Evolutionary conservation across 1,140 invertebrate species (phyloP).

Genomic region (Procambarus clarkii): DNA sequence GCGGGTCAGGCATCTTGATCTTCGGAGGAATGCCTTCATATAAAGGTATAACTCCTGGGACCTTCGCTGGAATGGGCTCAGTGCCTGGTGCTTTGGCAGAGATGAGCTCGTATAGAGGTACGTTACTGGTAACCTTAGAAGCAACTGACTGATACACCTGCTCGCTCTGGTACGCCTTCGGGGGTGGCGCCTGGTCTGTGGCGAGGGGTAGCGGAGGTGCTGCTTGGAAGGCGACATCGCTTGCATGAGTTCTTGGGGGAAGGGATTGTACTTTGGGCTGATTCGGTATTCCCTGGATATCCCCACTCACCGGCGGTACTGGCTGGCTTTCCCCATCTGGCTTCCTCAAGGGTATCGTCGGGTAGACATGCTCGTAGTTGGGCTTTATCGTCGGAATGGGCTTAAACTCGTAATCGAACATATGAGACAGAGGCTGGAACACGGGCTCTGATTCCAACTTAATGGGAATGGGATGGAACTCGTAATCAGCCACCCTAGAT

Average conservation of each 20-base stretch:
- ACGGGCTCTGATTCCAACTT: constrained; percentile 5
- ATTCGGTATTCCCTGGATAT: neutral
- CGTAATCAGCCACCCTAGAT: constrained; percentile 7
- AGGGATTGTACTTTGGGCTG: constrained; percentile 2
- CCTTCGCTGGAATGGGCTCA: constrained; percentile 34
- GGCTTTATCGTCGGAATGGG: constrained; percentile 45
- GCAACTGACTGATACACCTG: neutral
- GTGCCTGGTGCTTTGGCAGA: constrained; percentile 15
- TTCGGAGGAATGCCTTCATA: constrained; percentile 47
- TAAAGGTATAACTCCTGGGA: constrained; percentile 35
- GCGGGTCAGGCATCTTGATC: constrained; percentile 25
- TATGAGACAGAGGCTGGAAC: constrained; percentile 19
- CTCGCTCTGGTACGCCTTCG: neutral
- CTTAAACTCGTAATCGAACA: constrained; percentile 41
- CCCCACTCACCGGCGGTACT: constrained; percentile 19
- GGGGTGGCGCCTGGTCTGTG: neutral
- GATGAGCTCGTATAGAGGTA: constrained; percentile 39
- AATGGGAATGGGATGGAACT: constrained; percentile 45
- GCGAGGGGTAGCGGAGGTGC: neutral
- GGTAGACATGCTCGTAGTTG: constrained; percentile 2
- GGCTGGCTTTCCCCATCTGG: constrained; percentile 51
- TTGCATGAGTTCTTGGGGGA: neutral
- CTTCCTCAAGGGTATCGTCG: constrained; percentile 2
- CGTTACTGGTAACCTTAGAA: neutral
- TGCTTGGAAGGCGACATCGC: neutral